Evolutionary conservation across 2,797 vertebrate species (phyloP).

Genomic region (Siniperca scherzeri): DNA sequence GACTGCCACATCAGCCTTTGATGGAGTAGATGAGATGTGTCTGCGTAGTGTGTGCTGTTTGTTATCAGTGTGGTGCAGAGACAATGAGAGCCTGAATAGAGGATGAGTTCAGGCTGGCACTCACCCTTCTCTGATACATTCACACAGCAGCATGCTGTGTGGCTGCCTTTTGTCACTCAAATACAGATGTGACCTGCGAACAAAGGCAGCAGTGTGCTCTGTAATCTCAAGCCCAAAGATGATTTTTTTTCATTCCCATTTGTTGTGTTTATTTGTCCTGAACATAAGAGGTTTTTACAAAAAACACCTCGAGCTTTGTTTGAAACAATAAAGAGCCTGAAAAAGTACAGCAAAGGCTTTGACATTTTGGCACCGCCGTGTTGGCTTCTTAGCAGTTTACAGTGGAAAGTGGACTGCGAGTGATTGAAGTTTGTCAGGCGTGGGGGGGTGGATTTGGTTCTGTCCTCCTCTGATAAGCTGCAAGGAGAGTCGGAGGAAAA

Average conservation of each 20-base stretch:
- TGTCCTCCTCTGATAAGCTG: slow-evolving; percentile 80
- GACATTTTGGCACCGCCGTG: slow-evolving; percentile 29
- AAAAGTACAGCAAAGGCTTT: slow-evolving; percentile 50
- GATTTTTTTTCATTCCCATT: slow-evolving; percentile 64
- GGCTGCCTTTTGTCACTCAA: slow-evolving; percentile 68
- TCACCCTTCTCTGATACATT: slow-evolving; percentile 59
- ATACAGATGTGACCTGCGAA: slow-evolving; percentile 72
- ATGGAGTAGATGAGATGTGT: slow-evolving; percentile 70
- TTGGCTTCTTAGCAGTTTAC: slow-evolving; percentile 52
- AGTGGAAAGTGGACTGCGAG: slow-evolving; percentile 63
- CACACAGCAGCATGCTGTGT: slow-evolving; percentile 48
- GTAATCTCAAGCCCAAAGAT: slow-evolving; percentile 63
- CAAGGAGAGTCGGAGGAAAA: slow-evolving; percentile 70
- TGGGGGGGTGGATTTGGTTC: slow-evolving; percentile 68
- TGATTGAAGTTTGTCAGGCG: slow-evolving; percentile 74
- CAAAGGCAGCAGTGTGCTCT: slow-evolving; percentile 68
- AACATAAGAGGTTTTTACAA: slow-evolving; percentile 23
- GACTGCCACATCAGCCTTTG: slow-evolving; percentile 65
- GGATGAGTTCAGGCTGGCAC: slow-evolving; percentile 62
- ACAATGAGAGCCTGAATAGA: slow-evolving; percentile 59
- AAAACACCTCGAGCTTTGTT: slow-evolving; percentile 47
- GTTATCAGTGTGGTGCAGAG: slow-evolving; percentile 64
- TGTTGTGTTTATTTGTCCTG: slow-evolving; percentile 51
- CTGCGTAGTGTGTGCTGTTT: slow-evolving; percentile 62
- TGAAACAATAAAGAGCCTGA: slow-evolving; percentile 34